Conservation (phyloP, 1,140 invertebrate genomes). For the Apis laboriosa region DNA sequence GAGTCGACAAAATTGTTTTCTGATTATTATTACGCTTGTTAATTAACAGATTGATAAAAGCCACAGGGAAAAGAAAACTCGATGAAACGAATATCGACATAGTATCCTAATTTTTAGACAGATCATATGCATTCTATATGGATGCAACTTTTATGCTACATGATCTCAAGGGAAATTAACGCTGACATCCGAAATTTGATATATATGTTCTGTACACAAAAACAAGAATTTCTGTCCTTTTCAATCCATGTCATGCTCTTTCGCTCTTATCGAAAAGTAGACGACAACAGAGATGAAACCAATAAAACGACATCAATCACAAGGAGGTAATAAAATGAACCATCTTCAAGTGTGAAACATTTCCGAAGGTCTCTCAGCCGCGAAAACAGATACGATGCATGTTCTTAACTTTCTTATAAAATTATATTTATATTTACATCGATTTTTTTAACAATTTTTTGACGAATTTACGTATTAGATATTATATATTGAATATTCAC, state of each 20-base stretch:
- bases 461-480: too few relatives aligned
- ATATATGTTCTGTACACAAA: constrained; percentile 41
- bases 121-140: constrained; percentile 30
- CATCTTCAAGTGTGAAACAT: constrained; percentile 12
- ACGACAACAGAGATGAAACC: constrained; percentile 24
- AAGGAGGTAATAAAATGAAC: neutral
- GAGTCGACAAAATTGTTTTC: neutral
- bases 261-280: constrained; percentile 9
- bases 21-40: neutral
- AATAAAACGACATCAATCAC: constrained; percentile 44
- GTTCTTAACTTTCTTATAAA: constrained; percentile 25
- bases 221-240: constrained; percentile 43
- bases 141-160: constrained; percentile 45
- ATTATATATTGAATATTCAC: too few relatives aligned
- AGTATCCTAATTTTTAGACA: constrained; percentile 48
- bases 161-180: constrained; percentile 60
- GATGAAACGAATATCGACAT: constrained; percentile 45
- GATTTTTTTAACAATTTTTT: neutral
- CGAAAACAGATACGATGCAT: neutral
- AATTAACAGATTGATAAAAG: neutral
- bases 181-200: constrained; percentile 51
- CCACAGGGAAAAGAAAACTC: constrained; percentile 29
- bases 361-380: constrained; percentile 2
- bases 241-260: too few relatives aligned
- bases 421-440: neutral